Percentiles rank a stretch among this genome's conserved stretches.
phyloP scores from a whole-genome alignment of 1,140 invertebrate genomes.

The Aricia agestis region DNA sequence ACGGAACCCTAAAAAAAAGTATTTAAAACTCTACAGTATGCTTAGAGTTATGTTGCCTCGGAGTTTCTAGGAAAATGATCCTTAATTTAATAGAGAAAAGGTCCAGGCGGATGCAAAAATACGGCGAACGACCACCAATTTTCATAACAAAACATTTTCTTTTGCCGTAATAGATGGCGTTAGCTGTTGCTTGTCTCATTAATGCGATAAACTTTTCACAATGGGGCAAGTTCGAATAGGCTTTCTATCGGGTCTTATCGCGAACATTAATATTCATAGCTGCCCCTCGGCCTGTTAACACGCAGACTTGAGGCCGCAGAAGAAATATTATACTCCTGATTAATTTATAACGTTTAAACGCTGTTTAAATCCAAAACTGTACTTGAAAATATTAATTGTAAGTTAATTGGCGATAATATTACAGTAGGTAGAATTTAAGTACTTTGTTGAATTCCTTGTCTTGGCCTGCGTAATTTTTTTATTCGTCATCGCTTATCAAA shows the following conservation, averaged over 20 bases:
- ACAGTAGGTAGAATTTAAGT: no score
- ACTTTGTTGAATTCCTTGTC: no score
- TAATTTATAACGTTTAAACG: neutral
- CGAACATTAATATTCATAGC: conserved; percentile 23
- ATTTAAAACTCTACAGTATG: no score
- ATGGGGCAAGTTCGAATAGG: conserved; percentile 3
- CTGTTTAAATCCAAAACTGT: neutral
- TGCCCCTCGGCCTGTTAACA: conserved; percentile 18
- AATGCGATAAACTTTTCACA: conserved; percentile 14
- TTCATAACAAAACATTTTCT: conserved; percentile 2
- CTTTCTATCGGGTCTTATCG: conserved; percentile 15
- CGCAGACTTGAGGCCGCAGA: neutral
- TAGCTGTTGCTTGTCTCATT: conserved; percentile 5
- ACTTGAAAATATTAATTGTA: neutral
- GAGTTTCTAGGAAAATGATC: no score
- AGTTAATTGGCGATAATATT: no score
- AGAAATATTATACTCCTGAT: neutral
- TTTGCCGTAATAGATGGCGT: neutral
- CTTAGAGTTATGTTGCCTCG: no score
- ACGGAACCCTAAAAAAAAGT: no score
- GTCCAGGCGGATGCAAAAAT: neutral
- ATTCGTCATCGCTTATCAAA: no score
- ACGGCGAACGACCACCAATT: neutral
- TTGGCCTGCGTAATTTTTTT: no score
- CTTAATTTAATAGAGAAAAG: neutral